These are phyloP conservation scores for Menidia beryllina DNA, from an alignment of 2,113 vertebrate genomes.

Conservation along the genomic window DNA sequence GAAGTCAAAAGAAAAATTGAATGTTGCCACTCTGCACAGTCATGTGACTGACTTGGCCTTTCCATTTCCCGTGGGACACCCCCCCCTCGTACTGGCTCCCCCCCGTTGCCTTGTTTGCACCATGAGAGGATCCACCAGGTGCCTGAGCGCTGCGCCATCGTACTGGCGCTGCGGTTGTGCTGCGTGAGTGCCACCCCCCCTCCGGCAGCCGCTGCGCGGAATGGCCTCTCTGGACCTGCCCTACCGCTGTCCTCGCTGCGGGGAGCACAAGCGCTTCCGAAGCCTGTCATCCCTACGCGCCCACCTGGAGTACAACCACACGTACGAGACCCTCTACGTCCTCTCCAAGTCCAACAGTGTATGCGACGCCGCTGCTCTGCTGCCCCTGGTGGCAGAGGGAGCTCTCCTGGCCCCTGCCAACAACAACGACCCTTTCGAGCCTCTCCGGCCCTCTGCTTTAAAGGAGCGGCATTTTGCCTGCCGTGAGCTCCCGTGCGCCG, in stretches of 20 bases:
- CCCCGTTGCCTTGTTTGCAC: conserved; percentile 34
- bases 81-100: conserved; percentile 18
- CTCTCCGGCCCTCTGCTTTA: conserved; percentile 89
- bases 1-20: conserved; percentile 37
- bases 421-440: conserved; percentile 88
- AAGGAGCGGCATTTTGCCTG: conserved; percentile 88
- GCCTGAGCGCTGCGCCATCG: conserved; percentile 56
- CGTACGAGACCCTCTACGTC: conserved; percentile 98
- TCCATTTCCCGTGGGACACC: conserved; percentile 21
- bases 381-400: conserved; percentile 89
- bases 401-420: conserved; percentile 85
- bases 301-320: conserved; percentile 99
- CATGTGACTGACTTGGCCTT: conserved; percentile 53
- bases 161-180: conserved; percentile 66
- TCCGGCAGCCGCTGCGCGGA: conserved; percentile 76
- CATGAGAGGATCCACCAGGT: conserved; percentile 75
- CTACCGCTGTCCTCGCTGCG: conserved; percentile 97
- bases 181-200: conserved; percentile 72
- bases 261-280: conserved; percentile 98
- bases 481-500: conserved; percentile 81
- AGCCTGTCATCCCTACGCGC: conserved; percentile 96
- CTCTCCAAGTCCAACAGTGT: conserved; percentile 98
- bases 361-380: conserved; percentile 91
- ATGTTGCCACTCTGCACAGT: conserved; percentile 56
- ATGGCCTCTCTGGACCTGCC: conserved; percentile 99